These are phyloP conservation scores for Rotaria magnacalcarata DNA, from an alignment of 2,888 invertebrate genomes.

Conservation along the genomic window DNA sequence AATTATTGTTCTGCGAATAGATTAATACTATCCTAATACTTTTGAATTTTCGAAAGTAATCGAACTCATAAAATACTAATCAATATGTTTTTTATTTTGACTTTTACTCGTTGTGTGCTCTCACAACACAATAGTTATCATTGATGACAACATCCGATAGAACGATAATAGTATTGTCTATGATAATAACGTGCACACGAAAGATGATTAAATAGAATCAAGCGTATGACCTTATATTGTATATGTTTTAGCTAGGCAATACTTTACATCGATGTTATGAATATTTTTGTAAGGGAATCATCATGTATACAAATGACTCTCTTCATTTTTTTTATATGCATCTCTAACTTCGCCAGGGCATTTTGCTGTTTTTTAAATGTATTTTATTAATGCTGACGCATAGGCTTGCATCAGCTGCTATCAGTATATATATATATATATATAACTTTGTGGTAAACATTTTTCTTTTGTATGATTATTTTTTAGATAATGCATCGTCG, in stretches of 20 bases:
- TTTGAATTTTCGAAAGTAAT: background rate
- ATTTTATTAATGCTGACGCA: background rate
- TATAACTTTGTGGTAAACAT: background rate
- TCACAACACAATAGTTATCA: background rate
- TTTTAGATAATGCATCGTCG: conserved; percentile 7
- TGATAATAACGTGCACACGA: background rate
- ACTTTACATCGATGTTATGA: background rate
- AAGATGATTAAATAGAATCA: background rate
- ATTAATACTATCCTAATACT: background rate
- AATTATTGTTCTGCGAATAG: background rate
- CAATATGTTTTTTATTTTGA: too few relatives aligned
- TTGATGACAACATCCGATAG: background rate
- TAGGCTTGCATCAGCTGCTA: background rate
- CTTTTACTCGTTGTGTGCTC: too few relatives aligned
- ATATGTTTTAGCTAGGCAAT: background rate
- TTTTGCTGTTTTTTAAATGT: background rate
- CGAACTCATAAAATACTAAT: background rate
- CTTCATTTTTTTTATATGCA: background rate
- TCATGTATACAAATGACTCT: background rate
- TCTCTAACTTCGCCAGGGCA: background rate
- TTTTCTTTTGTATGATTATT: background rate
- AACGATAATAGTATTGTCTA: background rate
- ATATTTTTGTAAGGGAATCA: background rate
- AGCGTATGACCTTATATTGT: background rate
- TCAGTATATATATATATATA: background rate